phyloP scores from a whole-genome alignment of 2,113 vertebrate species.

The Leucopsar rothschildi region DNA sequence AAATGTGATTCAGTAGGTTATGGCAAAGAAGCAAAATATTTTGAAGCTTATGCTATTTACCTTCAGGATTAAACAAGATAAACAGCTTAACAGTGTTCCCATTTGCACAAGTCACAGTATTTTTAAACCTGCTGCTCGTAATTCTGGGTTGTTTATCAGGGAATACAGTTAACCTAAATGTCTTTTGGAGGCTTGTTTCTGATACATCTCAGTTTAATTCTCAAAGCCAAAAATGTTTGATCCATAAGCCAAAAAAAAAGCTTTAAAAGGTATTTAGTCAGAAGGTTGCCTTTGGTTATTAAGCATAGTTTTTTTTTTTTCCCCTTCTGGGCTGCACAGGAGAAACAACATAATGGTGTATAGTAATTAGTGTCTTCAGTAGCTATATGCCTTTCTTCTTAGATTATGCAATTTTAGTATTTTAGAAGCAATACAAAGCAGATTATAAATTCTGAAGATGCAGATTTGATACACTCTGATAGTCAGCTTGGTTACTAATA shows the following conservation, averaged over 20 bases:
- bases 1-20: neutral
- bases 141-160: slow-evolving; percentile 27
- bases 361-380: neutral
- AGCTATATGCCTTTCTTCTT: neutral
- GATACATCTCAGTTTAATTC: neutral
- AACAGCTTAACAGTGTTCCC: slow-evolving; percentile 60
- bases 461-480: neutral
- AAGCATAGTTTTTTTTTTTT: neutral
- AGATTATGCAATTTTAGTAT: neutral
- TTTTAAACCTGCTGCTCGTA: slow-evolving; percentile 52
- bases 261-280: neutral
- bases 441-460: neutral
- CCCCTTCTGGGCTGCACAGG: neutral
- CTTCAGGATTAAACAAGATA: slow-evolving; percentile 59
- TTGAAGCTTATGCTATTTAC: slow-evolving; percentile 52
- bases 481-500: neutral
- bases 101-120: slow-evolving; percentile 49
- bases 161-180: neutral
- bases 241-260: neutral
- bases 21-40: slow-evolving; percentile 27
- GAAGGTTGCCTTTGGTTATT: neutral
- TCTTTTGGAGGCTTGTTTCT: neutral
- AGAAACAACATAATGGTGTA: neutral
- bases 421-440: neutral
- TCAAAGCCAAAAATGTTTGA: neutral